A percentile compares a stretch with the other conserved stretches of the same genome.
Conservation (phyloP, 53 echinoderm and acorn worm genomes). For the Apostichopus leukothele region DNA sequence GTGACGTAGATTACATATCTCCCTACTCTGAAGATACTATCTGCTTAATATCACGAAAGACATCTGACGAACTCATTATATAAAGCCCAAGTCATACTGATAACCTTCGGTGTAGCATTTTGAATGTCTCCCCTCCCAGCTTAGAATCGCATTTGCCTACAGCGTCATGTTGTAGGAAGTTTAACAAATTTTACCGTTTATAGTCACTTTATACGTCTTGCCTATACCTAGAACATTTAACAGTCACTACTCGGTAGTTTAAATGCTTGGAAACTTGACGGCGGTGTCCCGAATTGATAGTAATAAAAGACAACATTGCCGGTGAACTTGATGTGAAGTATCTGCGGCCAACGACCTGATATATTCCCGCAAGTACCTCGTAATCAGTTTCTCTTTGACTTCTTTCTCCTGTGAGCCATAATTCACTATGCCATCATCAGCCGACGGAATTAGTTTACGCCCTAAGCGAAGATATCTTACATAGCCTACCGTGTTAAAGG, state of each 20-base stretch:
- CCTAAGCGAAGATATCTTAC: background rate
- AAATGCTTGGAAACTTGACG: background rate
- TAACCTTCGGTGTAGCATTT: background rate
- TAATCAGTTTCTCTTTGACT: slow-evolving; percentile 25
- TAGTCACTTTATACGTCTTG: background rate
- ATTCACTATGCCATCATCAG: background rate
- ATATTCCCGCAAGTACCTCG: slow-evolving; percentile 14
- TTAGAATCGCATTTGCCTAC: background rate
- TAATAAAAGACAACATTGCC: slow-evolving; percentile 7
- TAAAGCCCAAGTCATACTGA: background rate
- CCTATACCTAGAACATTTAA: background rate
- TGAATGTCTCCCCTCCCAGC: background rate
- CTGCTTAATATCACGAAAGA: background rate
- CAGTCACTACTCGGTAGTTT: background rate
- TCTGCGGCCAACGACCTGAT: slow-evolving; percentile 26
- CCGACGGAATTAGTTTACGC: slow-evolving; percentile 7
- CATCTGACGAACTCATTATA: background rate
- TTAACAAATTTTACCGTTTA: background rate
- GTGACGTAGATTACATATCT: background rate
- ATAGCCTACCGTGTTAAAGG: background rate
- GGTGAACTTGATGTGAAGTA: background rate
- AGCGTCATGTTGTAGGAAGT: background rate
- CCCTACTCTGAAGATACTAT: background rate
- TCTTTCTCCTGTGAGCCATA: background rate
- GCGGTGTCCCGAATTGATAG: background rate